These are phyloP conservation scores for Diceros bicornis DNA, from an alignment of 2,797 vertebrate species.

Conservation along the genomic window DNA sequence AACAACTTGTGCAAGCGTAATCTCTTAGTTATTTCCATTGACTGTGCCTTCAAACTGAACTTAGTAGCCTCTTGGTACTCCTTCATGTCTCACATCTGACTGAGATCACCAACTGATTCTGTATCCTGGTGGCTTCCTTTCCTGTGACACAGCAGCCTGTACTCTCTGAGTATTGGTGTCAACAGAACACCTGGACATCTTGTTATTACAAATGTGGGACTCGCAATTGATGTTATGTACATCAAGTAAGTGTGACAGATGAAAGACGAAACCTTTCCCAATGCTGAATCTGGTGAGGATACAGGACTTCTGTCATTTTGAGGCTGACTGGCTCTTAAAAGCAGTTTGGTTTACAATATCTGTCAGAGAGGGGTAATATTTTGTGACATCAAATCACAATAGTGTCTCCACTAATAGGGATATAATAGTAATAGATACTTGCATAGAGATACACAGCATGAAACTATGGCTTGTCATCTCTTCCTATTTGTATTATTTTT, in stretches of 20 bases:
- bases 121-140: not conserved
- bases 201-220: not conserved
- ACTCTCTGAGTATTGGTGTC: not conserved
- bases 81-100: not conserved
- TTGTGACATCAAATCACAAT: slow-evolving; percentile 31
- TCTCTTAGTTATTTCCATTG: not conserved
- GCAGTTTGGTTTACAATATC: not conserved
- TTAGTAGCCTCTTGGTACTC: not conserved
- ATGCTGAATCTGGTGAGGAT: not conserved
- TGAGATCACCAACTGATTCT: not conserved
- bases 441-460: not conserved
- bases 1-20: not conserved
- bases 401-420: slow-evolving; percentile 19
- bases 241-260: not conserved
- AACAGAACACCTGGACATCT: not conserved
- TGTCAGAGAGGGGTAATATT: not conserved
- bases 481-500: not conserved
- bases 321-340: not conserved
- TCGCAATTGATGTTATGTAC: not conserved
- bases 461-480: not conserved
- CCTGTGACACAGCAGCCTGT: fast-evolving
- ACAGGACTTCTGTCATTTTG: not conserved
- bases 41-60: not conserved
- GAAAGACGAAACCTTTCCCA: not conserved
- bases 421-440: not conserved